Evolutionary conservation across 1,140 invertebrate genomes (phyloP), one percentile per base, ranked within the genome.

Genomic region (Sycobia sp.): DNA sequence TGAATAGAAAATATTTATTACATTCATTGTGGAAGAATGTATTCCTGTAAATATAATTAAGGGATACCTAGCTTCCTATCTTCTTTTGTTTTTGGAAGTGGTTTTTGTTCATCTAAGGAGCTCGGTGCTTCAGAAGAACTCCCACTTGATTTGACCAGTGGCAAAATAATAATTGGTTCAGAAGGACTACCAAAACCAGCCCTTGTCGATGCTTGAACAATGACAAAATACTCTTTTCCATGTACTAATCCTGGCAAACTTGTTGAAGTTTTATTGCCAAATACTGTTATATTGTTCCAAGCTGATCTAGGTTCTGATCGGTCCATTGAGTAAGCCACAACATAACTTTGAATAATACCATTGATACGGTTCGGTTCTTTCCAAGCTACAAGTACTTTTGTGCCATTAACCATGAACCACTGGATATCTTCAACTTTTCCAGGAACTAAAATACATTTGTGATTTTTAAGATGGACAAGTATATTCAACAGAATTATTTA

Each of bases 131-230:
- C 78, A 1, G 70, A 69, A 1, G 62, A 14, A 61, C 56, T 65
- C 5, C 73, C 72, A 18, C 74, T 73, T 13, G 74, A 78, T 47
- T 70, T 72, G 3, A 41, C 32, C n/a, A n/a, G n/a, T n/a, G n/a
- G n/a, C 41, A 83, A 73, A 23, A 83, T 72, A 38, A 75, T 66
- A 47, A 82, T 75, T 22, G 78, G 77, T 55, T 80, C 71, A 4
- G 81, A 82, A 0, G 74, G 73, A 62, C 78, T 80, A 9, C 86
- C 84, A 51, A 78, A 74, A 14, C 86, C 86, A 27, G 83, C 82
- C 63, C 78, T 78, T 10, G 84, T 87, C 3, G 74, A 76, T 18
- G 85, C 86, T 62, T 82, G 77, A 23, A 87, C 77, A 65, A 81
- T 75, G 34, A 87, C 77, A 41, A 80, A 84, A 62, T 88, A 87